Conservation (phyloP, 37 sponge, comb jelly and placozoan species). For the Cladorhizidae sp. region DNA sequence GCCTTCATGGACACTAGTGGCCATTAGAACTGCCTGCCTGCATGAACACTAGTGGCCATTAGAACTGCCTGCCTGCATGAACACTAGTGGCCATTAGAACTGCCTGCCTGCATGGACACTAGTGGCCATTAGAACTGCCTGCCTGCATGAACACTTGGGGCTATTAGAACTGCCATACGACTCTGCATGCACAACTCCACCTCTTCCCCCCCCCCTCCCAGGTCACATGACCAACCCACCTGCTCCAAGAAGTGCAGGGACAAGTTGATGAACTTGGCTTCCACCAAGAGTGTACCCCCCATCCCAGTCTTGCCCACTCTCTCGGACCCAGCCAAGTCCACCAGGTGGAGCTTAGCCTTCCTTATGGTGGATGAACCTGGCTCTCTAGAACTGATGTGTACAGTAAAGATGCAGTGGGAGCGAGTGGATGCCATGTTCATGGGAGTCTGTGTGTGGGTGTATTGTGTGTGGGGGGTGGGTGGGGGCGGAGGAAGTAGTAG, state of each 20-base stretch:
- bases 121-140: too few relatives aligned
- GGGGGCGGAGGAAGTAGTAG: background rate
- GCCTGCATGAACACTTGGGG: too few relatives aligned
- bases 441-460: conserved; percentile 81
- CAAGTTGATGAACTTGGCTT: conserved; percentile 97
- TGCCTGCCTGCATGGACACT: too few relatives aligned
- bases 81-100: too few relatives aligned
- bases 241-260: conserved; percentile 96
- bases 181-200: too few relatives aligned
- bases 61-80: too few relatives aligned
- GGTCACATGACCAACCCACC: conserved; percentile 41
- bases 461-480: too few relatives aligned
- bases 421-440: conserved; percentile 99
- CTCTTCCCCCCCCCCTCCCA: too few relatives aligned
- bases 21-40: too few relatives aligned
- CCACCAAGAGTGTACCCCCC: conserved; percentile 84
- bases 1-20: too few relatives aligned
- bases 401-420: conserved; percentile 99
- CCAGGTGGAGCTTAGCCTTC: conserved; percentile 92
- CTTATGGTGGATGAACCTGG: conserved; percentile 79
- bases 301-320: conserved; percentile 92
- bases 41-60: too few relatives aligned
- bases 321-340: conserved; percentile 99
- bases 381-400: conserved; percentile 87
- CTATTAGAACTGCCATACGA: too few relatives aligned